Evolutionary conservation across 2,113 vertebrate genomes (phyloP).

Genomic region (Hemiprocne comata): DNA sequence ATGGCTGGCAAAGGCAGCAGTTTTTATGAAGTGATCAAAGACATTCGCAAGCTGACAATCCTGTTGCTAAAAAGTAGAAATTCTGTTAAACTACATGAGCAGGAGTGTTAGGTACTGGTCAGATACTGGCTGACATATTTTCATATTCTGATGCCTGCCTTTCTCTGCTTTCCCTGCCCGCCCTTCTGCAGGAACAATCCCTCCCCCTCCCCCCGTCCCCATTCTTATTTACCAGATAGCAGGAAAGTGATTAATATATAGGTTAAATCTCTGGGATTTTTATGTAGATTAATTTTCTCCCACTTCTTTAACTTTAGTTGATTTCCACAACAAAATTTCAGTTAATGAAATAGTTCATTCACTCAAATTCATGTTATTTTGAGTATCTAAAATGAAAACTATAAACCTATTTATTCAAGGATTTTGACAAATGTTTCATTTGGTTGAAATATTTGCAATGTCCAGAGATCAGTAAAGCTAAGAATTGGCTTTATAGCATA

Average conservation of each 20-base stretch:
- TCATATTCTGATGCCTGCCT: background rate
- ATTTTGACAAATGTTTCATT: background rate
- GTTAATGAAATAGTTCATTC: background rate
- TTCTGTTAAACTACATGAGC: background rate
- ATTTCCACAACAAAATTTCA: background rate
- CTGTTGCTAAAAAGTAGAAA: background rate
- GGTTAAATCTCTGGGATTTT: background rate
- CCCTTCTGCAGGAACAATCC: too few species aligned
- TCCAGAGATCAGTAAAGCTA: background rate
- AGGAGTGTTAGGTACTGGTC: background rate
- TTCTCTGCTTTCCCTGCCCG: background rate
- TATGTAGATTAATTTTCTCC: background rate
- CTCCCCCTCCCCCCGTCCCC: rapidly evolving
- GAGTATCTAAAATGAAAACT: background rate
- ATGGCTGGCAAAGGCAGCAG: background rate
- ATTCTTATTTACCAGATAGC: background rate
- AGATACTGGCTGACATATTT: background rate
- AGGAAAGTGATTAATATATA: background rate
- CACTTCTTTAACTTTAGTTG: background rate
- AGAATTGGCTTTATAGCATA: background rate
- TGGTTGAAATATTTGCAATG: background rate
- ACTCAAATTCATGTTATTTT: background rate
- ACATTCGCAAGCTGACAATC: background rate
- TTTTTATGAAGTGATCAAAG: background rate
- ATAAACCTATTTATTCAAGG: background rate